Base-by-base conservation (phyloP, 2,797 vertebrate genomes). In the Coccyzus lansbergi region DNA sequence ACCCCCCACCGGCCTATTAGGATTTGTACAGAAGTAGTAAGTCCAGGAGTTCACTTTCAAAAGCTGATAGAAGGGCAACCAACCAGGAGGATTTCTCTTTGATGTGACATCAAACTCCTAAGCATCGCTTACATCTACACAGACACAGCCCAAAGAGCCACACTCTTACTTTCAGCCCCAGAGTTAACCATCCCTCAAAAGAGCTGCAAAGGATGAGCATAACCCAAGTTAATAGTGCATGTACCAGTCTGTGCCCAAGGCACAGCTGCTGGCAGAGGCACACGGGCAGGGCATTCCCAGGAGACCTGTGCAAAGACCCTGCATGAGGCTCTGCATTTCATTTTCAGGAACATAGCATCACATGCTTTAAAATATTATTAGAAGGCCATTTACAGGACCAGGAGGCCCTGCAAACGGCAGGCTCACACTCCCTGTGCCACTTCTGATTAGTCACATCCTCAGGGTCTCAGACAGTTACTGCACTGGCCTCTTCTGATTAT, bases 31-130 rank as follows among this genome's bases (percentile, higher is more conserved):
- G 70, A 76, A 93, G 86, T 78, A 40, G 36, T 52, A 85, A 89
- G 82, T 77, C 86, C 83, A 11, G 48, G 53, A 92, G 84, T 86
- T 94, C 46, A 20, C 81, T 91, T 93, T 82, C 79, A 91, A 93
- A 93, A 79, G 64, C 90, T 59, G 84, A 94, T 0, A 77, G 64
- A 82, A 93, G 74, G 63, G 80, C 22, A 49, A 65, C 53, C 77
- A 60, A 48, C 28, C 55, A 55, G 11, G 25, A 90, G 59, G 40
- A 85, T 51, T 77, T 84, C 1, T 0, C 94, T 96, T 94, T 94
- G 95, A 93, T 94, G 86, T 2, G 0, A 80, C 82, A 94, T 92
- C 94, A 92, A 75, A 74, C 92, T 83, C 68, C 75, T 63, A 34
- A 34, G 78, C 79, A 8, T 69, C 53, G 82, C 72, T 92, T 72